Percentiles rank a stretch among this genome's conserved stretches.
Evolutionary conservation across 37 sponge, comb jelly and placozoan species (phyloP).

Genomic region (Ianthella basta): DNA sequence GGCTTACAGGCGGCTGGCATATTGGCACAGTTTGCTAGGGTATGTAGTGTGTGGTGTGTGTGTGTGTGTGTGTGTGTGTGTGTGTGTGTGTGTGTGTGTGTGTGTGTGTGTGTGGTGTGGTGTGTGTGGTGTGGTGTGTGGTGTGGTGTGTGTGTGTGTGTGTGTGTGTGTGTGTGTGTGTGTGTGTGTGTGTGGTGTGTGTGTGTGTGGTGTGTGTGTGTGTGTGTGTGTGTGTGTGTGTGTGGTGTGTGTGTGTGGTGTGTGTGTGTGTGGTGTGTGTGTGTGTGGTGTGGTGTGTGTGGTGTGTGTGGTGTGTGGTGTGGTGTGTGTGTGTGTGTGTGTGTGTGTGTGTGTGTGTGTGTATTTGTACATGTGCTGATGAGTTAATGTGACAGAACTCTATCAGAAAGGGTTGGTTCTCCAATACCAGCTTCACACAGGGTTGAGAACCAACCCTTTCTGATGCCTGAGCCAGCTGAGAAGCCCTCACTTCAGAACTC

Average conservation of each 20-base stretch:
- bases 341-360: constrained; percentile 14
- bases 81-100: too few species aligned
- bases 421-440: too few species aligned
- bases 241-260: background rate
- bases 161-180: too few species aligned
- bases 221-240: background rate
- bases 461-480: background rate
- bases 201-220: background rate
- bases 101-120: background rate
- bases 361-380: background rate
- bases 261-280: too few species aligned
- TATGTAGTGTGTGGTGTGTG: constrained; percentile 39
- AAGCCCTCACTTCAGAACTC: too few species aligned
- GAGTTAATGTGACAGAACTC: background rate
- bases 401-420: too few species aligned
- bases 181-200: constrained; percentile 18
- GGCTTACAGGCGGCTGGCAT: constrained; percentile 64
- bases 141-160: too few species aligned
- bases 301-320: too few species aligned
- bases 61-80: too few species aligned
- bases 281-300: too few species aligned
- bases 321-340: constrained; percentile 16
- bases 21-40: constrained; percentile 92
- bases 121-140: too few species aligned
- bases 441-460: too few species aligned